These are phyloP conservation scores for Hesperia comma DNA, from an alignment of 2,888 invertebrate species.

Conservation along the genomic window DNA sequence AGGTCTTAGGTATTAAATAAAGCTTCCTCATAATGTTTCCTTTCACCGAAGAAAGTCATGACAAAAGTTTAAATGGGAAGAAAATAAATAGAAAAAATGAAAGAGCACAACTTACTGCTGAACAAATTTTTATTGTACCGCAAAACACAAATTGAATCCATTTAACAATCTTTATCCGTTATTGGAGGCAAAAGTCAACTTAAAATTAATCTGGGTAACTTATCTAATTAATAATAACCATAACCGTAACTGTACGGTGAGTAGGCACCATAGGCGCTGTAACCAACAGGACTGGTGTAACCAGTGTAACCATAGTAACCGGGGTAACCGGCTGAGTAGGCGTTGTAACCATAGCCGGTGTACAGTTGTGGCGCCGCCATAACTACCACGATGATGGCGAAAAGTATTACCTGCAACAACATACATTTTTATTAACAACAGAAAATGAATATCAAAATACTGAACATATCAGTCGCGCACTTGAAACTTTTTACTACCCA, in stretches of 20 bases:
- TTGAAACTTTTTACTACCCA: too few species aligned
- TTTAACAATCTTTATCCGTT: neutral
- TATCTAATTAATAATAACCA: conserved; percentile 59
- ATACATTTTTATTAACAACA: conserved; percentile 2
- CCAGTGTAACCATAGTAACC: conserved; percentile 69
- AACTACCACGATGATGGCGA: conserved; percentile 74
- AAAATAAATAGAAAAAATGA: too few species aligned
- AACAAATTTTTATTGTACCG: neutral
- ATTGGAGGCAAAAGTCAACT: conserved; percentile 5
- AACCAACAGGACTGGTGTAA: conserved; percentile 64
- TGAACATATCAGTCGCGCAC: too few species aligned
- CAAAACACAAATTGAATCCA: neutral
- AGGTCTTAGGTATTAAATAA: too few species aligned
- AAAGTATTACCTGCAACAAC: conserved; percentile 70
- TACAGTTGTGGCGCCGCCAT: conserved; percentile 76
- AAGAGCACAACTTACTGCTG: neutral
- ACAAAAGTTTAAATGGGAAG: too few species aligned
- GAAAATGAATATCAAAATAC: too few species aligned
- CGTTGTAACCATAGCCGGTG: conserved; percentile 62
- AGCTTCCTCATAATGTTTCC: too few species aligned
- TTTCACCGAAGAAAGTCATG: too few species aligned
- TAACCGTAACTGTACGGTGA: conserved; percentile 70
- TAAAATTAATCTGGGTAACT: conserved; percentile 1
- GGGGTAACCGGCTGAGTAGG: conserved; percentile 62
- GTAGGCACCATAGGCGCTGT: conserved; percentile 64